Percentiles rank a stretch among this genome's conserved stretches.
phyloP scores from a whole-genome alignment of 2,797 vertebrate genomes.

The Aplochiton taeniatus region DNA sequence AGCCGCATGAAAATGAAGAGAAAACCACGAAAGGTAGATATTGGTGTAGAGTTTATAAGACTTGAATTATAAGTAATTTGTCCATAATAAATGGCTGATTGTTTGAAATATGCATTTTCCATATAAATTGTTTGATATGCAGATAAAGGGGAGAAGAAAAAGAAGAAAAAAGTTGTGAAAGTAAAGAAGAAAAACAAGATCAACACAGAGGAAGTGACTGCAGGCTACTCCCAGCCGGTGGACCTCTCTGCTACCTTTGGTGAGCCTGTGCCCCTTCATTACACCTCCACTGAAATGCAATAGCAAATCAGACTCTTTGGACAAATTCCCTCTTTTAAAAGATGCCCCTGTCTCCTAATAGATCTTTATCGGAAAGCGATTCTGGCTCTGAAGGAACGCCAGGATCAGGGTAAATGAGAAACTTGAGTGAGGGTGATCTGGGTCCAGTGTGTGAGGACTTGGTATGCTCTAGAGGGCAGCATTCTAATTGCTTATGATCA shows the following conservation, averaged over 20 bases:
- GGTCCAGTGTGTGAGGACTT: conserved; percentile 7
- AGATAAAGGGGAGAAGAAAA: conserved; percentile 64
- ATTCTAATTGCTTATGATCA: conserved; percentile 10
- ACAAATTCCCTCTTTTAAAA: conserved; percentile 33
- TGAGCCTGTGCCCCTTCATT: conserved; percentile 57
- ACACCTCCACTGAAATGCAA: conserved; percentile 18
- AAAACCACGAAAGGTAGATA: conserved; percentile 59
- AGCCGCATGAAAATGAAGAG: conserved; percentile 48
- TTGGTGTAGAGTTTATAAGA: not conserved
- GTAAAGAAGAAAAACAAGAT: conserved; percentile 78
- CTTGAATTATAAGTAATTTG: no score
- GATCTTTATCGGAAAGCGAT: conserved; percentile 87
- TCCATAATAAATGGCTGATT: not conserved
- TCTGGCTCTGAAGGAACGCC: conserved; percentile 80
- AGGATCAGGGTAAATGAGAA: conserved; percentile 65
- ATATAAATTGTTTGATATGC: conserved; percentile 1
- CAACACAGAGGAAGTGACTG: conserved; percentile 72
- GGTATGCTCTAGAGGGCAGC: conserved; percentile 13
- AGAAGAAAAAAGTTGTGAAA: conserved; percentile 67
- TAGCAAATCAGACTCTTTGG: conserved; percentile 34
- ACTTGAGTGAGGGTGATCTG: conserved; percentile 18
- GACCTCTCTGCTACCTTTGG: conserved; percentile 77
- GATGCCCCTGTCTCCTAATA: conserved; percentile 59
- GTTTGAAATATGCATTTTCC: not conserved
- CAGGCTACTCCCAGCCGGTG: conserved; percentile 55